Evolutionary conservation across 1,140 invertebrate genomes (phyloP).

Genomic region (Odontomachus brunneus): DNA sequence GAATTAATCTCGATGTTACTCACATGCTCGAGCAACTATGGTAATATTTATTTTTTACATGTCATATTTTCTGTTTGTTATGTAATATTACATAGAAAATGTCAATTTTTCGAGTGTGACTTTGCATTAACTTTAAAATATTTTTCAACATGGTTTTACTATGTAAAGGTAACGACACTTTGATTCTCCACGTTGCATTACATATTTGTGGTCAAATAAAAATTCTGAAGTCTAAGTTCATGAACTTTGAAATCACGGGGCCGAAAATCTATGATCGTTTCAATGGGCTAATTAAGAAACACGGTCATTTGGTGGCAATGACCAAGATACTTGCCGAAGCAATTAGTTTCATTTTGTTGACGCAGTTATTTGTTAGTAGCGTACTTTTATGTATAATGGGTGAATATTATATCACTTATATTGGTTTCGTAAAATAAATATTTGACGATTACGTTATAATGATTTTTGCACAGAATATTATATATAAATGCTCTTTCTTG

Average conservation of each 20-base stretch:
- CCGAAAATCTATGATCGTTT: background rate
- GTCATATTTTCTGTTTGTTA: background rate
- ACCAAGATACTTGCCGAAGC: conserved; percentile 26
- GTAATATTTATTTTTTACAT: conserved; percentile 2
- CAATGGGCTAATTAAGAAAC: conserved; percentile 1
- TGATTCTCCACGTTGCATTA: conserved; percentile 59
- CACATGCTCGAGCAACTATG: conserved; percentile 12
- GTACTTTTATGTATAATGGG: conserved; percentile 54
- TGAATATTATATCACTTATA: conserved; percentile 18
- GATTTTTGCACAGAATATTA: background rate
- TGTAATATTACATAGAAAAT: background rate
- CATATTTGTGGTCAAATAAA: conserved; percentile 64
- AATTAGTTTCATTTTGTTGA: conserved; percentile 31
- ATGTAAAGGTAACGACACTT: conserved; percentile 50
- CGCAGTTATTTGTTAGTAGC: conserved; percentile 59
- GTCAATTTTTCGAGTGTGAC: no score
- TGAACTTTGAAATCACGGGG: background rate
- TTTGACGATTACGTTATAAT: background rate
- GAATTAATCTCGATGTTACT: background rate
- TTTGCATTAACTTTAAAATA: no score
- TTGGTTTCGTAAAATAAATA: background rate
- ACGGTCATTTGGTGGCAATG: conserved; percentile 31
- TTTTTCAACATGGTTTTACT: background rate
- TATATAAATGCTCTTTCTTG: no score
- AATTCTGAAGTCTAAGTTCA: conserved; percentile 46